Base-by-base conservation (phyloP, 1,140 invertebrate species). In the Bombus pyrosoma region DNA sequence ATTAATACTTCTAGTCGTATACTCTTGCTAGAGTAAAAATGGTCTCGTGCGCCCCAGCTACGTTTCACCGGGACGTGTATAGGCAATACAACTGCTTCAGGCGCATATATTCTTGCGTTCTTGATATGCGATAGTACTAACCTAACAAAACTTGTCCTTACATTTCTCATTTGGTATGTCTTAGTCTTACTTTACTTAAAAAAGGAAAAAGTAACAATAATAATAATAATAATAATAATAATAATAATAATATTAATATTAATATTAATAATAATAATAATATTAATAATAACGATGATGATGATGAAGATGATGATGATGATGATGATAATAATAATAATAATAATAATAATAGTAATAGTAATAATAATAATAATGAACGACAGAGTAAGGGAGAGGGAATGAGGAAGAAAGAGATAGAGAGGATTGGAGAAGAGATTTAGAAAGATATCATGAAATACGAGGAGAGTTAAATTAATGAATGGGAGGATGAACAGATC, bases 1-100 rank as follows among this genome's bases (percentile, higher is more conserved):
- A 94, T 94, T 95, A 95, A 95, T 95, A 95, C 94, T 95, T 95
- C 94, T 95, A 95, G 94, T 95, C 94, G 94, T 95, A 95, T 95
- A 95, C 94, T 93, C 94, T 93, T 92, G 90, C 89, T 93, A 95
- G 94, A 95, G 94, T 95, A 95, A 94, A 93, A 94, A 91, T 94
- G 94, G 92, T 94, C 94, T 94, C 92, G 91, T 93, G 91, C 90
- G 88, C 91, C 90, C 90, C 91, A 86, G 90, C 83, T 90, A 83
- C 82, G 76, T 88, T 84, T 83, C 83, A 86, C 86, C 89, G 90
- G 89, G 89, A 93, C 92, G 90, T 93, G 91, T 86, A 92, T 94
- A 94, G 93, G 93, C 93, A 93, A 94, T 94, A 94, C 92, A 94
- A 93, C 93, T 93, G 93, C 92, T 91, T 91, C 86, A 91, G 90